Evolutionary conservation across 2,797 vertebrate species (phyloP), one percentile per base, ranked within the genome.

Genomic region (Acipenser oxyrinchus): DNA sequence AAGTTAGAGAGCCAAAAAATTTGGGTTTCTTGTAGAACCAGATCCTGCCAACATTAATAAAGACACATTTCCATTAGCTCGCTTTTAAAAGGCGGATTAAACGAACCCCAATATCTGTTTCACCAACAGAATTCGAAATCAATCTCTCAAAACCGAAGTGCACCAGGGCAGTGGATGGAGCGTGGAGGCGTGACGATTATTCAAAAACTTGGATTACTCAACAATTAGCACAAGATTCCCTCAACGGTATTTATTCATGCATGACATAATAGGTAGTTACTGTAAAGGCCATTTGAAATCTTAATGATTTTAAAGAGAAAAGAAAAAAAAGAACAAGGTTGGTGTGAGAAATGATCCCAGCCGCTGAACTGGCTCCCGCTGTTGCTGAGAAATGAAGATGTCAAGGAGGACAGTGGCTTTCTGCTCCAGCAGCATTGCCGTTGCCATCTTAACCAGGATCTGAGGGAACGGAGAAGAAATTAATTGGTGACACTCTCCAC

Each of bases 231-330:
- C 53, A 49, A 53, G 15, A 64, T 55, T 51, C 61, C 60, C 10
- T 55, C 68, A 61, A 70, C 51, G 62, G 59, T 70, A 71, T 74
- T 74, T 71, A 74, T 51, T 63, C 52, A 69, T 55, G 60, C 64
- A 4, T 48, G 51, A 48, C 6, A 12, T 66, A 4, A 37, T 5
- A 37, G 37, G 37, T 37, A 37, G 3, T 37, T 4, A 37, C 37
- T 37, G 37, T 37, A 37, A 37, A 37, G 37, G 4, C 37, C 37
- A 37, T 37, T 37, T 37, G 37, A 5, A 37, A 37, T 37, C 5
- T 4, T 37, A 37, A 37, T 37, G 5, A 37, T 37, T 37, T 37
- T 37, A 37, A 37, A 37, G 37, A 37, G 37, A 37, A 4, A 5
- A 37, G 13, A 6, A 12, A 57, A 70, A 70, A 60, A 67, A 52